These are phyloP conservation scores for Drosophila emarginata DNA, from an alignment of 2,888 invertebrate genomes.

Conservation along the genomic window DNA sequence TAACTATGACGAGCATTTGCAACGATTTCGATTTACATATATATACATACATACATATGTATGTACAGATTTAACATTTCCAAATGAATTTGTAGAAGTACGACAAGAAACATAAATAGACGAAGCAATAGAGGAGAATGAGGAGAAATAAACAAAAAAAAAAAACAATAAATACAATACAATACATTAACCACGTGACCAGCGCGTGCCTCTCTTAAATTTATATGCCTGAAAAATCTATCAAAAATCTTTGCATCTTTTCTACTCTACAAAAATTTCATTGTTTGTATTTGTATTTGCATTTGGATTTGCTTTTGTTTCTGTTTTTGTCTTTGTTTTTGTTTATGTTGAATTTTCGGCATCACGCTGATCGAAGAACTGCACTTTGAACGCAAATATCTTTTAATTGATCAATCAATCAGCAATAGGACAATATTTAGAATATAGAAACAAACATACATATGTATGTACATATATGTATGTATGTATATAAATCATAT, in stretches of 20 bases:
- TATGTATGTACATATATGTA: background rate
- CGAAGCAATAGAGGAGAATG: background rate
- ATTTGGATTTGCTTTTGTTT: background rate
- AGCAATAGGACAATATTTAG: background rate
- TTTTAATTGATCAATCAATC: slow-evolving; percentile 1
- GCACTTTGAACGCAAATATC: slow-evolving; percentile 3
- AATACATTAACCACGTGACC: background rate
- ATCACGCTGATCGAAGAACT: background rate
- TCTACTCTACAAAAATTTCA: background rate
- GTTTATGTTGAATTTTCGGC: background rate
- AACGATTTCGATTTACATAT: background rate
- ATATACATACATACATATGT: no score
- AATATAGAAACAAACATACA: background rate
- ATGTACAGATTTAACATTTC: background rate
- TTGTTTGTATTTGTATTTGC: background rate
- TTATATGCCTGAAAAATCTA: background rate
- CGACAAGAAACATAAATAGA: background rate
- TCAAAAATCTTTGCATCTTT: background rate
- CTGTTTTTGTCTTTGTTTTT: background rate
- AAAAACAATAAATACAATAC: no score
- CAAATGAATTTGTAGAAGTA: background rate
- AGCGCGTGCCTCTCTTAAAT: slow-evolving; percentile 1
- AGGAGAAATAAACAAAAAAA: background rate
- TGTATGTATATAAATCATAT: background rate
- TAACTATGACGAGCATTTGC: slow-evolving; percentile 12